Conservation (phyloP, 2,888 invertebrate genomes). For the Tetropium fuscum region DNA sequence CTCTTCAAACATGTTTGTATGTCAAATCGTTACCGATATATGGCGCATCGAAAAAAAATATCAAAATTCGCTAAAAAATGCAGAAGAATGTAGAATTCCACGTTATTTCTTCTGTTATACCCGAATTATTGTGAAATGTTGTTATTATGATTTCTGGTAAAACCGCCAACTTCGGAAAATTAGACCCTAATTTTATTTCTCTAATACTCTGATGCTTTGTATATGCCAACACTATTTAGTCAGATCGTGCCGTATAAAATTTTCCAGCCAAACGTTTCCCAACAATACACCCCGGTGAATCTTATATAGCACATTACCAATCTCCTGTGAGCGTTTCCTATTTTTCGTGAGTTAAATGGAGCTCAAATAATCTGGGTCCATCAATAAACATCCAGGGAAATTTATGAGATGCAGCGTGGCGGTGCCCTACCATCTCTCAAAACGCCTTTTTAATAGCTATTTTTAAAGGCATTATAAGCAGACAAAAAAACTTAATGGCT, state of each 20-base stretch:
- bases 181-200: too few relatives aligned
- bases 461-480: constrained; percentile 18
- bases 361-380: constrained; percentile 39
- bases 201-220: too few relatives aligned
- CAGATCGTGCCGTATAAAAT: not conserved
- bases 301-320: constrained; percentile 20
- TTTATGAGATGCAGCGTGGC: constrained; percentile 31
- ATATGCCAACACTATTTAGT: too few relatives aligned
- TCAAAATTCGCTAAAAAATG: too few relatives aligned
- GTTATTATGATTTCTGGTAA: too few relatives aligned
- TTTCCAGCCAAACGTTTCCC: constrained; percentile 11
- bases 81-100: too few relatives aligned
- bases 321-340: constrained; percentile 31
- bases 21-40: too few relatives aligned
- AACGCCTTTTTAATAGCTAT: constrained; percentile 25
- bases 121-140: too few relatives aligned
- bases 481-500: constrained; percentile 16
- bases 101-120: too few relatives aligned
- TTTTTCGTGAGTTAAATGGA: constrained; percentile 41
- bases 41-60: too few relatives aligned
- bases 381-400: constrained; percentile 41
- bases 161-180: too few relatives aligned
- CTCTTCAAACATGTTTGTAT: too few relatives aligned
- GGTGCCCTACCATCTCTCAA: constrained; percentile 18
- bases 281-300: constrained; percentile 26